phyloP scores from a whole-genome alignment of 2,888 invertebrate species.

The Chymomyza fuscimana region DNA sequence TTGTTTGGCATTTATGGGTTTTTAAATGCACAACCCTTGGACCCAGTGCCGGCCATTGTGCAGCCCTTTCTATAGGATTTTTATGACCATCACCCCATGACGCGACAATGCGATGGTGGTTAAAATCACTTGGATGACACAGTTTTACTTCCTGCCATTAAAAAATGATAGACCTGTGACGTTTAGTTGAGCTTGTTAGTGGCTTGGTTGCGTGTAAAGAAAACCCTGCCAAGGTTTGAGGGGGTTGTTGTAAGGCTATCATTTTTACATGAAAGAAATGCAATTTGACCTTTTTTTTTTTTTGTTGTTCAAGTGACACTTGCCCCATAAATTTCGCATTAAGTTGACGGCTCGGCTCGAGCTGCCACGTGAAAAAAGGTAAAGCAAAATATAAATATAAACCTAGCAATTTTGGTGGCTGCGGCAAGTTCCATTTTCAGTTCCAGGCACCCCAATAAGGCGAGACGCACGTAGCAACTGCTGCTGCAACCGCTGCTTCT shows the following conservation, averaged over 20 bases:
- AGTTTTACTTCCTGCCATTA: constrained; percentile 32
- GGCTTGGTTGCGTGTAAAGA: background rate
- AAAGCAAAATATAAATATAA: constrained; percentile 55
- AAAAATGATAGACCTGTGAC: constrained; percentile 54
- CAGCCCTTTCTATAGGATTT: constrained; percentile 1
- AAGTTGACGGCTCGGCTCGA: constrained; percentile 52
- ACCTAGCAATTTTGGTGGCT: background rate
- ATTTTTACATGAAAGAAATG: constrained; percentile 11
- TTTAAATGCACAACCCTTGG: constrained; percentile 42
- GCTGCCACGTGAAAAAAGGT: constrained; percentile 52
- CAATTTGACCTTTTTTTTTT: constrained; percentile 30
- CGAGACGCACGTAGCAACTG: constrained; percentile 52
- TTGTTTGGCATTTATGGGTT: constrained; percentile 61
- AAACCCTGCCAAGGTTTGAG: background rate
- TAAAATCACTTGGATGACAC: constrained; percentile 58
- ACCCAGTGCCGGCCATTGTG: background rate
- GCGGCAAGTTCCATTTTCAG: background rate
- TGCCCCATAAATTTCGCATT: constrained; percentile 63
- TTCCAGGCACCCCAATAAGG: background rate
- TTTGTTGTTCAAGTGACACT: constrained; percentile 23
- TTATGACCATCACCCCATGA: constrained; percentile 27
- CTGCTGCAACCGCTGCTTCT: constrained; percentile 32
- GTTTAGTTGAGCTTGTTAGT: constrained; percentile 8
- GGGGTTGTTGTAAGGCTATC: background rate
- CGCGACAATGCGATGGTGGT: constrained; percentile 37